These are phyloP conservation scores for Heliconius erato DNA, from an alignment of 2,888 invertebrate genomes.

Conservation along the genomic window DNA sequence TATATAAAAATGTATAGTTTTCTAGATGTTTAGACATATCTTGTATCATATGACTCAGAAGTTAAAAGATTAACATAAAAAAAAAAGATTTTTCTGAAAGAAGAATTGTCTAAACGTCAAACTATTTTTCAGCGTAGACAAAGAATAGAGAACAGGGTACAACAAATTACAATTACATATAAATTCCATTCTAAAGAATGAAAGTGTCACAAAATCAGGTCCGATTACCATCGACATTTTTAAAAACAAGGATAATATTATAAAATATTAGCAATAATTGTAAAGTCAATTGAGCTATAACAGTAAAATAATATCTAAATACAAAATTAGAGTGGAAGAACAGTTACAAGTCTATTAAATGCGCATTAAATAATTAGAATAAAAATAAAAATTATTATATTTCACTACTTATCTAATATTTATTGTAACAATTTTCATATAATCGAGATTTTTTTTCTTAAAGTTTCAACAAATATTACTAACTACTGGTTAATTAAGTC, in stretches of 20 bases:
- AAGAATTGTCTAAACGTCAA: too few relatives aligned
- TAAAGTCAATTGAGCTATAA: constrained; percentile 23
- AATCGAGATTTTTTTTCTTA: constrained; percentile 20
- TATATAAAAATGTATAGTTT: not conserved
- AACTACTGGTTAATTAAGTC: constrained; percentile 14
- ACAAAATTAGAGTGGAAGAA: constrained; percentile 64
- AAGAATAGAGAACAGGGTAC: not conserved
- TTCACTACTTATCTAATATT: constrained; percentile 39
- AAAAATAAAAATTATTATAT: constrained; percentile 26
- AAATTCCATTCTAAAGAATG: not conserved
- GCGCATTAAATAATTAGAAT: constrained; percentile 55
- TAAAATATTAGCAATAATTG: constrained; percentile 6
- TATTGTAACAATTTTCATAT: constrained; percentile 29
- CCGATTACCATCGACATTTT: not conserved
- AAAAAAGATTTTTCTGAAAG: too few relatives aligned
- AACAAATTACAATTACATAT: not conserved
- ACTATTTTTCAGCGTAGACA: not conserved
- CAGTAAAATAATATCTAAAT: constrained; percentile 24
- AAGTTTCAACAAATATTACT: constrained; percentile 4
- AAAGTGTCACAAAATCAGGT: not conserved
- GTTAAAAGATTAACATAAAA: too few relatives aligned
- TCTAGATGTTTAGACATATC: not conserved
- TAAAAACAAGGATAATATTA: not conserved
- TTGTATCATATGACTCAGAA: not conserved
- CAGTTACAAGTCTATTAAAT: constrained; percentile 68